A percentile compares a stretch with the other conserved stretches of the same genome.
Conservation (phyloP, 2,113 vertebrate species). For the Lucifuga dentata region DNA sequence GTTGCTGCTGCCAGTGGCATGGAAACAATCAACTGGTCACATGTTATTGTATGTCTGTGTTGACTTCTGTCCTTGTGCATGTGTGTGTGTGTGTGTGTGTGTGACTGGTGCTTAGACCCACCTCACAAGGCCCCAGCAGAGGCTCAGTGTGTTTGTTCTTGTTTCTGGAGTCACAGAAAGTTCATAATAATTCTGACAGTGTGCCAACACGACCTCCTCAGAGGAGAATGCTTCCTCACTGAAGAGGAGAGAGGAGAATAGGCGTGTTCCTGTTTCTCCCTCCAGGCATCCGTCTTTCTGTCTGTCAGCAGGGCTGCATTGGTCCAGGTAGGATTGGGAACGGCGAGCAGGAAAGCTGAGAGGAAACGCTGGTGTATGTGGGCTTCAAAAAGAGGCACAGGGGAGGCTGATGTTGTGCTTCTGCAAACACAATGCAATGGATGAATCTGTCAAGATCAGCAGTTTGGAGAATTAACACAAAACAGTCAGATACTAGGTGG, state of each 20-base stretch:
- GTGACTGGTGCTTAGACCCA: not conserved
- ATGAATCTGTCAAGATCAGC: slow-evolving; percentile 35
- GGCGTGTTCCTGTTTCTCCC: slow-evolving; percentile 37
- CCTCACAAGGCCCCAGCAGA: not conserved
- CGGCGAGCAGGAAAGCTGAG: slow-evolving; percentile 37
- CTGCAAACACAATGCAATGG: slow-evolving; percentile 37
- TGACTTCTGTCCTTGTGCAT: slow-evolving; percentile 4
- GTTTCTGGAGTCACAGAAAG: slow-evolving; percentile 54
- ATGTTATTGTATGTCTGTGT: slow-evolving; percentile 17
- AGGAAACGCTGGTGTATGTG: slow-evolving; percentile 36
- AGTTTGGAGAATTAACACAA: no score
- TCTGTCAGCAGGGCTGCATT: not conserved
- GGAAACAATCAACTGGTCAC: slow-evolving; percentile 16
- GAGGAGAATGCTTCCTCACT: slow-evolving; percentile 4
- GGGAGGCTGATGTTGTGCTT: slow-evolving; percentile 6
- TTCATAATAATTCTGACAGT: slow-evolving; percentile 58
- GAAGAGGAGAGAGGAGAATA: slow-evolving; percentile 1
- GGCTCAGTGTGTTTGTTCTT: slow-evolving; percentile 25
- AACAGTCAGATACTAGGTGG: no score
- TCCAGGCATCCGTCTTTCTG: slow-evolving; percentile 8
- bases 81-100: slow-evolving; percentile 16
- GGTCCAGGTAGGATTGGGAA: slow-evolving; percentile 17
- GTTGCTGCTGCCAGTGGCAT: not conserved
- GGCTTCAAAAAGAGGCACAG: slow-evolving; percentile 14
- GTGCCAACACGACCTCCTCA: slow-evolving; percentile 34